Conservation (phyloP, 2,888 invertebrate genomes). For the Copidosoma aretas region DNA sequence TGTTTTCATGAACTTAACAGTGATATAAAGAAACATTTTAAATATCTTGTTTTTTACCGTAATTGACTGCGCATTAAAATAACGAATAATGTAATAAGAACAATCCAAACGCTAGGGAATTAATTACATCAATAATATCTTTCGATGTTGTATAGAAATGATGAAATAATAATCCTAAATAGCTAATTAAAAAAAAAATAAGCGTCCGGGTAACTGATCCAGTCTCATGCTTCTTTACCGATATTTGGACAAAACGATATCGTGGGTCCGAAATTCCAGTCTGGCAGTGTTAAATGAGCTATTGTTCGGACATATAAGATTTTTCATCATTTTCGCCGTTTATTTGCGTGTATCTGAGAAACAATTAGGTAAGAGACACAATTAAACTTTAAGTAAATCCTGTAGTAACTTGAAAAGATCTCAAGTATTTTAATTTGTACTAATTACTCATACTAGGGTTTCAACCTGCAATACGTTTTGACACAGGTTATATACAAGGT, state of each 20-base stretch:
- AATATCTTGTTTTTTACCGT: neutral
- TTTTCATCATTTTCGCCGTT: neutral
- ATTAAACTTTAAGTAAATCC: no score
- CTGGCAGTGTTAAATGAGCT: no score
- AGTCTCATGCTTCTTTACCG: neutral
- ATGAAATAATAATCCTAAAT: neutral
- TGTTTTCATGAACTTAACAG: no score
- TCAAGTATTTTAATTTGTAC: neutral
- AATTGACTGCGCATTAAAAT: neutral
- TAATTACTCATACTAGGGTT: no score
- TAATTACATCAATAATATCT: neutral
- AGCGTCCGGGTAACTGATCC: neutral
- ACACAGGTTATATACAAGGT: neutral
- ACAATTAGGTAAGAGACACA: no score
- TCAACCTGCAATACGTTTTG: neutral
- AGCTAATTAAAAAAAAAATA: neutral
- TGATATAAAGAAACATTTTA: no score
- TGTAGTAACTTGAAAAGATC: neutral
- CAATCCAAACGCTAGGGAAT: neutral
- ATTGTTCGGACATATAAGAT: no score
- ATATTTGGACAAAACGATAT: neutral
- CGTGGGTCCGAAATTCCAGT: neutral
- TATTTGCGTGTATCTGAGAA: no score
- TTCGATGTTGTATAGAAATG: neutral
- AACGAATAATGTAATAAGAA: neutral